phyloP scores from a whole-genome alignment of 92 coral and sea anemone genomes.

The Blastomussa wellsi region DNA sequence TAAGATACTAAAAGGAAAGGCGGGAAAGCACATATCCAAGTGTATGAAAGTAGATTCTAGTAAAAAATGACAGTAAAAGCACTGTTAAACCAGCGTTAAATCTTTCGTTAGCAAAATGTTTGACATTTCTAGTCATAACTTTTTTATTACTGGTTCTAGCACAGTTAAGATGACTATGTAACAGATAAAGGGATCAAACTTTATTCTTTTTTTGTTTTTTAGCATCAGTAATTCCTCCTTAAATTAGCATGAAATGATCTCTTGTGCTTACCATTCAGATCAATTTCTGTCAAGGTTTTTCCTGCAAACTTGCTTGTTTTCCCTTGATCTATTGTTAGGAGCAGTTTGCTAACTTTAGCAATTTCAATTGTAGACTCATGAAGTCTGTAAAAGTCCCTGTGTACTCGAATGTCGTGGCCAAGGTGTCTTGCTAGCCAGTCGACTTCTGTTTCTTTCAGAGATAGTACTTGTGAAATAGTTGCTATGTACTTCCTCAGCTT shows the following conservation, averaged over 20 bases:
- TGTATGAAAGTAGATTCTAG: background rate
- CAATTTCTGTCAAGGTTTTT: constrained; percentile 8
- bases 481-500: constrained; percentile 54
- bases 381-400: constrained; percentile 62
- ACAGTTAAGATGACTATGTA: no score
- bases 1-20: background rate
- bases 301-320: constrained; percentile 4
- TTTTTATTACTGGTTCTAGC: no score
- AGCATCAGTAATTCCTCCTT: no score
- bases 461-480: constrained; percentile 50
- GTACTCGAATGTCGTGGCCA: constrained; percentile 58
- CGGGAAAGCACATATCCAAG: background rate
- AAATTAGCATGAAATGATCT: no score
- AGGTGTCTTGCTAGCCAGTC: constrained; percentile 71
- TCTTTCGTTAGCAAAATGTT: background rate
- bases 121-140: no score
- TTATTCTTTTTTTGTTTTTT: no score
- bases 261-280: background rate
- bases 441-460: constrained; percentile 53
- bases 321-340: constrained; percentile 4
- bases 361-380: constrained; percentile 51
- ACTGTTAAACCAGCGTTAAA: background rate
- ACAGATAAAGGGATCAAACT: no score
- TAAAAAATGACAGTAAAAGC: background rate
- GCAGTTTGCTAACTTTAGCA: constrained; percentile 9